Percentiles rank a stretch among this genome's conserved stretches.
Evolutionary conservation across 2,888 invertebrate species (phyloP).

Genomic region (Myopa tessellatipennis): DNA sequence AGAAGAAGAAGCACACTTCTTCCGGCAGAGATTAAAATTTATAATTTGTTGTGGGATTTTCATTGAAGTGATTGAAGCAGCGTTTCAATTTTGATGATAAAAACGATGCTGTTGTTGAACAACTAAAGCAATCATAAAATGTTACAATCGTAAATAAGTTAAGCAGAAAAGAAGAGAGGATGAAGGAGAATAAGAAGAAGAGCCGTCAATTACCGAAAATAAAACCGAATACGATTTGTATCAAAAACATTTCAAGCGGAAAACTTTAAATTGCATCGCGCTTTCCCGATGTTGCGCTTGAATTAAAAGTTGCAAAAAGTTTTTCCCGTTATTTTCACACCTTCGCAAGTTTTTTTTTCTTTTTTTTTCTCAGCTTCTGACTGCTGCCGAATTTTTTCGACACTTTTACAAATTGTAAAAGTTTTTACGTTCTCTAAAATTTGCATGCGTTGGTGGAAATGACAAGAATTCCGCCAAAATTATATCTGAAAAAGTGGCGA

Average conservation of each 20-base stretch:
- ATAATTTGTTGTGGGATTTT: not conserved
- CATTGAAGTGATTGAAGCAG: not conserved
- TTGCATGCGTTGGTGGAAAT: constrained; percentile 23
- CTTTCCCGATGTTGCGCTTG: constrained; percentile 28
- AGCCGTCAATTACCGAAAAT: constrained; percentile 10
- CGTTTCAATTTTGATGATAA: not conserved
- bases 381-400: constrained; percentile 38
- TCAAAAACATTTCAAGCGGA: constrained; percentile 25
- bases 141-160: not conserved
- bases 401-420: constrained; percentile 37
- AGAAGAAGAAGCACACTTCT: not conserved
- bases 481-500: not conserved
- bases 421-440: constrained; percentile 27
- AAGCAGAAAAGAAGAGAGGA: not conserved
- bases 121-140: not conserved
- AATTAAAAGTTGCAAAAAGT: constrained; percentile 43
- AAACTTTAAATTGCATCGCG: constrained; percentile 37
- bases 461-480: constrained; percentile 17
- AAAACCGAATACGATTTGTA: not conserved
- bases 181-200: not conserved
- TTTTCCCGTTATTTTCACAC: constrained; percentile 39
- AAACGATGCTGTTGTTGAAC: too few species aligned
- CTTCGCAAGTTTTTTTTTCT: constrained; percentile 35
- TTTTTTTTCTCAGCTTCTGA: constrained; percentile 41
- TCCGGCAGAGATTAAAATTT: not conserved